A percentile compares a stretch with the other conserved stretches of the same genome.
These are phyloP conservation scores for Xylota sylvarum DNA, from an alignment of 2,888 invertebrate species.

Conservation along the genomic window DNA sequence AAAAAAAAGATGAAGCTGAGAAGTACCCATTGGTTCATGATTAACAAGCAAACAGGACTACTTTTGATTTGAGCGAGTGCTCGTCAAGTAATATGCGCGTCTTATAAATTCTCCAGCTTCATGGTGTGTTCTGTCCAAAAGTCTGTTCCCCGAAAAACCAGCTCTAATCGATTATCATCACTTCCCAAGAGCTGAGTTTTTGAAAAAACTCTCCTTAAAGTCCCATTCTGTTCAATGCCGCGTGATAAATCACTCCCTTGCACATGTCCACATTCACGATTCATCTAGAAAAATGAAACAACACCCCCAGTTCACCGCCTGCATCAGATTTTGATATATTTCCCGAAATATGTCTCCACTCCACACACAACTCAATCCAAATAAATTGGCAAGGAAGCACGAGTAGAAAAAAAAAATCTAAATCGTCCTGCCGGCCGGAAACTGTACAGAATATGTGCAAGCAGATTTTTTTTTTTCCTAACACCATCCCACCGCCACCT, in stretches of 20 bases:
- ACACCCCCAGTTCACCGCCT: constrained; percentile 57
- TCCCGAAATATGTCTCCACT: constrained; percentile 67
- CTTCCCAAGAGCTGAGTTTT: constrained; percentile 24
- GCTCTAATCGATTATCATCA: background rate
- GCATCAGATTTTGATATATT: constrained; percentile 74
- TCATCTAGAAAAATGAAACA: constrained; percentile 34
- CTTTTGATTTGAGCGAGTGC: too few relatives aligned
- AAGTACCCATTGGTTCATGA: too few relatives aligned
- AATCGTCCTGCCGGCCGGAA: constrained; percentile 71
- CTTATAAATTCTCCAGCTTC: too few relatives aligned
- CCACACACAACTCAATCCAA: constrained; percentile 63
- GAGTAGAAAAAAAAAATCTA: constrained; percentile 12
- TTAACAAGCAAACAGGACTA: too few relatives aligned
- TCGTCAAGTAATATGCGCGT: too few relatives aligned
- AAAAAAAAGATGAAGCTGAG: too few relatives aligned
- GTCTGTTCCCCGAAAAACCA: too few relatives aligned
- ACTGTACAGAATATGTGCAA: constrained; percentile 71
- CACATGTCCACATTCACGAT: constrained; percentile 61
- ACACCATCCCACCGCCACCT: constrained; percentile 18
- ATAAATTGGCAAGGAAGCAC: constrained; percentile 55
- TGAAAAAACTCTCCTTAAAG: constrained; percentile 24
- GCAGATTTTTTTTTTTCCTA: constrained; percentile 25
- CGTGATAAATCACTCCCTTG: constrained; percentile 66
- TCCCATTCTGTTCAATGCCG: constrained; percentile 19
- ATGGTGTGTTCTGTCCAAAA: background rate